phyloP scores from a whole-genome alignment of 2,888 invertebrate species.

The Gastracanthus pulcherrimus region DNA sequence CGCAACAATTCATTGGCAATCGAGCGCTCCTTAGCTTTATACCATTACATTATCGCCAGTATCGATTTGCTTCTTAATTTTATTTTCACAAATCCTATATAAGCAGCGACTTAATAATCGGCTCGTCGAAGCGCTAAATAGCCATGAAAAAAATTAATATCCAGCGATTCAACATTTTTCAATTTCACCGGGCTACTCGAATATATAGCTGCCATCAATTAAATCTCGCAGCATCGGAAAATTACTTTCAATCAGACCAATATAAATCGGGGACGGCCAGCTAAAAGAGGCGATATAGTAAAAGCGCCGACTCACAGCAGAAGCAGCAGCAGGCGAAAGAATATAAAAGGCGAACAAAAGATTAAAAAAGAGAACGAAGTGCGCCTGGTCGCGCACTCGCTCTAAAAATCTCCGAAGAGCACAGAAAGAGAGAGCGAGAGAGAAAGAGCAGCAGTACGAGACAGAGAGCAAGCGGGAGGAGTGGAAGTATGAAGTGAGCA shows the following conservation, averaged over 20 bases:
- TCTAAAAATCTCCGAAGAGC: slow-evolving; percentile 35
- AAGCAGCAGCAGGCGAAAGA: slow-evolving; percentile 8
- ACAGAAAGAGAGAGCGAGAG: slow-evolving; percentile 34
- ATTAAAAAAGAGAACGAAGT: slow-evolving; percentile 49
- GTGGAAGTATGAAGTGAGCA: slow-evolving; percentile 76
- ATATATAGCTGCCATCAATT: slow-evolving; percentile 28
- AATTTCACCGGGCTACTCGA: slow-evolving; percentile 17
- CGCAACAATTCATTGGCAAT: not conserved
- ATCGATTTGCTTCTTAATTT: not conserved
- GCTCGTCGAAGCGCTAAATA: slow-evolving; percentile 19
- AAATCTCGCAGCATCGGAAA: slow-evolving; percentile 36
- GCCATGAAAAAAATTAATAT: slow-evolving; percentile 44
- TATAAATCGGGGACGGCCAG: slow-evolving; percentile 36
- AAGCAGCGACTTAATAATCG: slow-evolving; percentile 6
- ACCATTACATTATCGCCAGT: not conserved
- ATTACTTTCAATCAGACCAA: slow-evolving; percentile 48
- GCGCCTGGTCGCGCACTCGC: slow-evolving; percentile 19
- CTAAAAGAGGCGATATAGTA: slow-evolving; percentile 26
- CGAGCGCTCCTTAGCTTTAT: not conserved
- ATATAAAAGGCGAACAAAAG: slow-evolving; percentile 47
- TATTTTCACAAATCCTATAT: not conserved
- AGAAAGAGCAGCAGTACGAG: slow-evolving; percentile 46
- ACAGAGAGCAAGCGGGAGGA: slow-evolving; percentile 46
- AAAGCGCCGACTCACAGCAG: not conserved
- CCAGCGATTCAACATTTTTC: slow-evolving; percentile 23